phyloP scores from a whole-genome alignment of 2,888 invertebrate genomes.

The Cordilura impudica region DNA sequence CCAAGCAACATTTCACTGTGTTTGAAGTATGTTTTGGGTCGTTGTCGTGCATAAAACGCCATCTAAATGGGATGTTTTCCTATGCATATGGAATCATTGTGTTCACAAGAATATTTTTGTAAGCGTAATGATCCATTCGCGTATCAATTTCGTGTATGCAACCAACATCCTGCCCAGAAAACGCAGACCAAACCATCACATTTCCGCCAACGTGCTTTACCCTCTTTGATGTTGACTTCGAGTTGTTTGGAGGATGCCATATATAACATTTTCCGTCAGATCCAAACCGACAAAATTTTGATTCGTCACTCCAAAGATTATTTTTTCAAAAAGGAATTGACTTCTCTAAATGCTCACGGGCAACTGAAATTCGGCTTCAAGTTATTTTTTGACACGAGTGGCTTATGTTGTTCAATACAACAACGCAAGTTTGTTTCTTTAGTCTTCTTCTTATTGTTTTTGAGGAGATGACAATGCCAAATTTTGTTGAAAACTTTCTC shows the following conservation, averaged over 20 bases:
- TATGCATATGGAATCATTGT: background rate
- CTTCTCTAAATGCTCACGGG: too few relatives aligned
- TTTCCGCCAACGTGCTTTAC: background rate
- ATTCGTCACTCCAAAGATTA: too few relatives aligned
- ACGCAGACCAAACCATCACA: background rate
- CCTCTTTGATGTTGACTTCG: background rate
- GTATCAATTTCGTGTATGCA: background rate
- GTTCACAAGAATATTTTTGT: background rate
- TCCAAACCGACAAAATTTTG: too few relatives aligned
- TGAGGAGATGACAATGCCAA: slow-evolving; percentile 12
- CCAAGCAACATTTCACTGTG: background rate
- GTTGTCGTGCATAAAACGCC: background rate
- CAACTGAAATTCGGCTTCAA: background rate
- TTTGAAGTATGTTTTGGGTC: background rate
- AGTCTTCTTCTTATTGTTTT: slow-evolving; percentile 4
- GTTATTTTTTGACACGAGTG: slow-evolving; percentile 1
- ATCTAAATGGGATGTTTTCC: background rate
- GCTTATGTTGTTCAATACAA: slow-evolving; percentile 11
- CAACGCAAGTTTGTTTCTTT: background rate
- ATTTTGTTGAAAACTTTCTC: slow-evolving; percentile 8
- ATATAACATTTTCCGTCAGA: too few relatives aligned
- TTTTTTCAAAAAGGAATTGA: too few relatives aligned
- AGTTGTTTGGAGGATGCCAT: background rate
- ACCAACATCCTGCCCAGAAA: background rate
- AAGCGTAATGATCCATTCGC: background rate